phyloP scores from a whole-genome alignment of 2,888 invertebrate genomes.

The Plebejus anna region DNA sequence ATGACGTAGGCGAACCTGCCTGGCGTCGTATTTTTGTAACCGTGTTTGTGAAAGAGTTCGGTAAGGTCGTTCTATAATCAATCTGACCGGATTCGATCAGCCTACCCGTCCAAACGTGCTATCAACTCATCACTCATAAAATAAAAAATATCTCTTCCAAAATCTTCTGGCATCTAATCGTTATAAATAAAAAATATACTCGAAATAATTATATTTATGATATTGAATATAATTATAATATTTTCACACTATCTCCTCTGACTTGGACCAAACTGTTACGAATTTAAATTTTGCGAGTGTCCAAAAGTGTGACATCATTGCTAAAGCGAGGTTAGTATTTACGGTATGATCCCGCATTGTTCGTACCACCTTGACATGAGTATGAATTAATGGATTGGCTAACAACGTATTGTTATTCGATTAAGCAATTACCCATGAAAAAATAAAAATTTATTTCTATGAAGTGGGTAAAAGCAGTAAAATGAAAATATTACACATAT shows the following conservation, averaged over 20 bases:
- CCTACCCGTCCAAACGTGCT: no score
- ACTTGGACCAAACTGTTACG: constrained; percentile 46
- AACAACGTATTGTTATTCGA: constrained; percentile 21
- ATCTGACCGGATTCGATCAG: no score
- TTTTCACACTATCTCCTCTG: constrained; percentile 33
- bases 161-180: no score
- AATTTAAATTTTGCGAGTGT: constrained; percentile 58
- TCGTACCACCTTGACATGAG: constrained; percentile 37
- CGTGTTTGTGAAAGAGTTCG: no score
- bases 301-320: constrained; percentile 60
- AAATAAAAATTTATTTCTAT: not conserved
- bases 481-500: not conserved
- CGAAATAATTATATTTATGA: not conserved
- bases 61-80: no score
- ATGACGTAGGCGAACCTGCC: no score
- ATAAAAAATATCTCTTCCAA: no score
- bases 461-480: not conserved
- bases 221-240: no score
- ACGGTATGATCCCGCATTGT: constrained; percentile 38
- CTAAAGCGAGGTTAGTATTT: constrained; percentile 48
- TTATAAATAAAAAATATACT: no score
- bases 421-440: not conserved
- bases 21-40: no score
- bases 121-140: no score
- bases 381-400: constrained; percentile 23